phyloP scores from a whole-genome alignment of 2,888 invertebrate species.

The Thysanoteuthis rhombus region DNA sequence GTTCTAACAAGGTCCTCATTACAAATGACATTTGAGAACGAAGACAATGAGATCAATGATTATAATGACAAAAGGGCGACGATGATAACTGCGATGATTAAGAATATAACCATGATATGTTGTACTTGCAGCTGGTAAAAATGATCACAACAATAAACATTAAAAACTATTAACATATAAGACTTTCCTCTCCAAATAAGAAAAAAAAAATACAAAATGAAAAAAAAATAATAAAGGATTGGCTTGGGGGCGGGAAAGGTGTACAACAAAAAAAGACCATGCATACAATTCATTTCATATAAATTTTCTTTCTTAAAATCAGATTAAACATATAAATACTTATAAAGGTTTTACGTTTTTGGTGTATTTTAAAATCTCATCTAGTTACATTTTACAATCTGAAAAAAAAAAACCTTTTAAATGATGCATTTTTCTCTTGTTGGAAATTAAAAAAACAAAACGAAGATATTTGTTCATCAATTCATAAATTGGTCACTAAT shows the following conservation, averaged over 20 bases:
- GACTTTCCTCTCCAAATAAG: not conserved
- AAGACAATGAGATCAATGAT: not conserved
- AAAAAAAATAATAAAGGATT: not conserved
- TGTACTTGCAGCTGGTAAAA: not conserved
- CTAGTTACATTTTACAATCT: conserved; percentile 12
- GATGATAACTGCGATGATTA: not conserved
- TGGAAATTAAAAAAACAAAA: not conserved
- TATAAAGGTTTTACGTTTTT: not conserved
- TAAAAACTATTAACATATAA: not conserved
- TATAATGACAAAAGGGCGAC: not conserved
- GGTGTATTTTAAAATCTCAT: not conserved
- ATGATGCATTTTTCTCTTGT: not conserved
- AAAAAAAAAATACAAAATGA: not conserved
- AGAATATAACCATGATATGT: not conserved
- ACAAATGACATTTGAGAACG: not conserved
- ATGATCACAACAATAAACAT: not conserved
- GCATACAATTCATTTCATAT: not conserved
- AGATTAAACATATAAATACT: not conserved
- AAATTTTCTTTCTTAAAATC: not conserved
- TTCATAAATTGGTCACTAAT: not conserved
- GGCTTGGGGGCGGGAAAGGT: not conserved
- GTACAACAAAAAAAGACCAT: not conserved
- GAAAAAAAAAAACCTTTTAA: not conserved
- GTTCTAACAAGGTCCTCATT: too few relatives aligned
- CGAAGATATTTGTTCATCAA: not conserved